A percentile compares a stretch with the other conserved stretches of the same genome.
Conservation (phyloP, 1,140 invertebrate species). For the Cydia pomonella region DNA sequence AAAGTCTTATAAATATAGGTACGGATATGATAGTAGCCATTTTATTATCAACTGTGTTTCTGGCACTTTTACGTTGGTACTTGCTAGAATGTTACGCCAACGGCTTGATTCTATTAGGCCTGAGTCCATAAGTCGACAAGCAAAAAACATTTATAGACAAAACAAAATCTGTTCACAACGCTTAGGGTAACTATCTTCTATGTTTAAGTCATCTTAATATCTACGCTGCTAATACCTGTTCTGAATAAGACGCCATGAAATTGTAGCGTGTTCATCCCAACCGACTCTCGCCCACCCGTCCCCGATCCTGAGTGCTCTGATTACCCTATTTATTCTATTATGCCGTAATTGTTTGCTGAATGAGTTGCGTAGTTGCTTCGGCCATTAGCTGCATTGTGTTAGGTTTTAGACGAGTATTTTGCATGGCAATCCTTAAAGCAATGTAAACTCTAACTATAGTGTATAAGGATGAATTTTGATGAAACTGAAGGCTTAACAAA, state of each 20-base stretch:
- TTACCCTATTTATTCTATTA: constrained; percentile 80
- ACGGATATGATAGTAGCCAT: too few relatives aligned
- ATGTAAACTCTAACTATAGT: neutral
- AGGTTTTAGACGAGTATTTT: constrained; percentile 48
- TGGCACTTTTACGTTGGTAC: too few relatives aligned
- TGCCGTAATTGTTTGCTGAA: constrained; percentile 74
- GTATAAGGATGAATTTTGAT: neutral
- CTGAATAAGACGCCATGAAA: neutral
- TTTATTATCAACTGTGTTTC: too few relatives aligned
- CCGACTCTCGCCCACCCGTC: constrained; percentile 20
- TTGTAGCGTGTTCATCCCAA: constrained; percentile 12
- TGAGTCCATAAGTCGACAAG: too few relatives aligned
- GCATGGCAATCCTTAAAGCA: constrained; percentile 12
- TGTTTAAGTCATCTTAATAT: constrained; percentile 2
- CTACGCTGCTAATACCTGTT: neutral
- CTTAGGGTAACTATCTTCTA: neutral
- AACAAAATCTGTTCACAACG: too few relatives aligned
- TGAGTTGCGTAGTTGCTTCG: constrained; percentile 62
- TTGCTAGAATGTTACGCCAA: too few relatives aligned
- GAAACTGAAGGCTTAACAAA: neutral
- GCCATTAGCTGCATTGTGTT: constrained; percentile 68
- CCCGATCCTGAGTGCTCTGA: constrained; percentile 69
- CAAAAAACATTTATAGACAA: too few relatives aligned
- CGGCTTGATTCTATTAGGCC: too few relatives aligned
- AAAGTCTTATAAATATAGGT: too few relatives aligned